Evolutionary conservation across 2,797 vertebrate genomes (phyloP).

Genomic region (Pyrocephalus nanus): DNA sequence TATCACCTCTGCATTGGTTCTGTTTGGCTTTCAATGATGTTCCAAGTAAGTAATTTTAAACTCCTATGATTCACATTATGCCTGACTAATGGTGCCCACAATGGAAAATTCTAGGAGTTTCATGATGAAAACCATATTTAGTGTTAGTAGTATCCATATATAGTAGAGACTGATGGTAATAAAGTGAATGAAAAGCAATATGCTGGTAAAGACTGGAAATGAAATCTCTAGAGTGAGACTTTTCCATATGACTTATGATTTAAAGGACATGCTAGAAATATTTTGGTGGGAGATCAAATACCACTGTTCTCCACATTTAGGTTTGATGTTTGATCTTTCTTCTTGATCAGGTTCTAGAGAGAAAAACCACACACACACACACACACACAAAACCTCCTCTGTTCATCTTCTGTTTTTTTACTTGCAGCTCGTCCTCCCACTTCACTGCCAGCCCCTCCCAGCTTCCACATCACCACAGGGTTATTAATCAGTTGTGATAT

Average conservation of each 20-base stretch:
- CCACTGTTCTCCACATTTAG: neutral
- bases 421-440: neutral
- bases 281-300: neutral
- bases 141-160: slow-evolving; percentile 18
- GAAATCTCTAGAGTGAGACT: neutral
- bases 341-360: neutral
- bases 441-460: neutral
- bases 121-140: slow-evolving; percentile 29
- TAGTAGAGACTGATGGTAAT: neutral
- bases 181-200: neutral
- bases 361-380: neutral
- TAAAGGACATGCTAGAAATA: slow-evolving; percentile 27
- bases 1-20: neutral
- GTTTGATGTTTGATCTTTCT: neutral
- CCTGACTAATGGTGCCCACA: slow-evolving; percentile 51
- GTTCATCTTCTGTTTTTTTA: slow-evolving; percentile 9
- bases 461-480: neutral
- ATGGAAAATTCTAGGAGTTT: slow-evolving; percentile 46
- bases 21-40: neutral
- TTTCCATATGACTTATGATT: neutral
- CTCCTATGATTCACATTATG: slow-evolving; percentile 48
- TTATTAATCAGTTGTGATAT: slow-evolving; percentile 62
- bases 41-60: slow-evolving; percentile 56
- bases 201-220: neutral
- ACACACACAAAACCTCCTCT: neutral